Conservation (phyloP, 2,797 vertebrate genomes). For the Chelon labrosus region DNA sequence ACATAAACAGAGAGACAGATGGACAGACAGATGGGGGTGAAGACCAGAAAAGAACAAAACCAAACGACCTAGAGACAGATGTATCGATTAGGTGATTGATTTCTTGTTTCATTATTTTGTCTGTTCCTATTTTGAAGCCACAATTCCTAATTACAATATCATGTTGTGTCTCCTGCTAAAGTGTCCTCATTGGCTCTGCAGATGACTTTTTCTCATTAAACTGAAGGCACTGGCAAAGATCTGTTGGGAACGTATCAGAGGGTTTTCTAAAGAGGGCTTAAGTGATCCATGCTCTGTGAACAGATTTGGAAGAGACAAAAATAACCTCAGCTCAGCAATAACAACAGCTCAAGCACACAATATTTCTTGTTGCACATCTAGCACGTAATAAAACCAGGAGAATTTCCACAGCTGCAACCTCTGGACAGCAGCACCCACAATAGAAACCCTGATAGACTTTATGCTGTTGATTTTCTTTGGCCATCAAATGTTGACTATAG, state of each 20-base stretch:
- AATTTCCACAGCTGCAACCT: slow-evolving; percentile 33
- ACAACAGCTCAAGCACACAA: slow-evolving; percentile 35
- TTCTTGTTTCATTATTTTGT: slow-evolving; percentile 25
- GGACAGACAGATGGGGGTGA: not conserved
- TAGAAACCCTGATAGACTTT: slow-evolving; percentile 44
- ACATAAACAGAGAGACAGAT: slow-evolving; percentile 28
- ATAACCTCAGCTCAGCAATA: slow-evolving; percentile 51
- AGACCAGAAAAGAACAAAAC: not conserved
- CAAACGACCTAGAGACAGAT: slow-evolving; percentile 14
- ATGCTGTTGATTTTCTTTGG: slow-evolving; percentile 46
- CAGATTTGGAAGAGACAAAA: slow-evolving; percentile 51
- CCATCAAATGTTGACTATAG: slow-evolving; percentile 47
- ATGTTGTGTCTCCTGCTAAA: not conserved
- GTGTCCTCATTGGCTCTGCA: slow-evolving; percentile 28
- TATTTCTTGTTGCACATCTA: slow-evolving; percentile 29
- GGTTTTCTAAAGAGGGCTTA: slow-evolving; percentile 31
- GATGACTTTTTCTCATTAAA: slow-evolving; percentile 40
- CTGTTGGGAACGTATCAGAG: slow-evolving; percentile 28
- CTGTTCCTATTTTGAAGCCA: slow-evolving; percentile 30
- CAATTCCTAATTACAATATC: slow-evolving; percentile 22
- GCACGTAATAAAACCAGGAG: slow-evolving; percentile 36
- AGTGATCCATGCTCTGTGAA: slow-evolving; percentile 47
- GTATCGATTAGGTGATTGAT: slow-evolving; percentile 19
- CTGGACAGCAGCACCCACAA: slow-evolving; percentile 18
- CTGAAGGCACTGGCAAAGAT: slow-evolving; percentile 29